A percentile compares a stretch with the other conserved stretches of the same genome.
Conservation (phyloP, 1,140 invertebrate genomes). For the Oedothorax gibbosus region DNA sequence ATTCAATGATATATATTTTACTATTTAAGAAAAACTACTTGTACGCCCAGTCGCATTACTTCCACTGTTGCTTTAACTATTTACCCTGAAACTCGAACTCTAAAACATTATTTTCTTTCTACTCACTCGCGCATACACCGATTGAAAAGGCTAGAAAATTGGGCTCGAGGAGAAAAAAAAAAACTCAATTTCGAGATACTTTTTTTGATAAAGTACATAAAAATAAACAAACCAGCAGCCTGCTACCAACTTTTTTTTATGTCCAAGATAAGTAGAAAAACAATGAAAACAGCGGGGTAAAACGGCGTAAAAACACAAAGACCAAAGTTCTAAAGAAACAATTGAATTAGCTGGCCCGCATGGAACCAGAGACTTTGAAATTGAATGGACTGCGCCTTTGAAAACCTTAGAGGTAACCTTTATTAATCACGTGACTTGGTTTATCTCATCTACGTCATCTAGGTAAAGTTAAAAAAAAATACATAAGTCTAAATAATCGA, state of each 20-base stretch:
- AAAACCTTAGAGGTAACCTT: no score
- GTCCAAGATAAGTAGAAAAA: background rate
- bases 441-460: no score
- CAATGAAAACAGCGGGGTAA: background rate
- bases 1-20: no score
- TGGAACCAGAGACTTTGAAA: background rate
- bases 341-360: slow-evolving; percentile 49
- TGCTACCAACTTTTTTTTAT: background rate
- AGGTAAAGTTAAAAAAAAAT: no score
- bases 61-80: no score
- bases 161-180: background rate
- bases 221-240: slow-evolving; percentile 10
- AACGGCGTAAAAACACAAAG: slow-evolving; percentile 35
- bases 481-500: no score
- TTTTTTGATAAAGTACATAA: background rate
- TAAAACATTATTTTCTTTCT: background rate
- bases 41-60: no score
- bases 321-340: slow-evolving; percentile 22
- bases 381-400: no score
- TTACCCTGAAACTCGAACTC: no score
- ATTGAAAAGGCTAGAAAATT: background rate
- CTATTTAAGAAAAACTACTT: no score
- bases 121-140: background rate
- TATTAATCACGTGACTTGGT: no score
- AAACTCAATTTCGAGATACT: background rate